Evolutionary conservation across 2,113 vertebrate genomes (phyloP).

Genomic region (Petaurus breviceps): DNA sequence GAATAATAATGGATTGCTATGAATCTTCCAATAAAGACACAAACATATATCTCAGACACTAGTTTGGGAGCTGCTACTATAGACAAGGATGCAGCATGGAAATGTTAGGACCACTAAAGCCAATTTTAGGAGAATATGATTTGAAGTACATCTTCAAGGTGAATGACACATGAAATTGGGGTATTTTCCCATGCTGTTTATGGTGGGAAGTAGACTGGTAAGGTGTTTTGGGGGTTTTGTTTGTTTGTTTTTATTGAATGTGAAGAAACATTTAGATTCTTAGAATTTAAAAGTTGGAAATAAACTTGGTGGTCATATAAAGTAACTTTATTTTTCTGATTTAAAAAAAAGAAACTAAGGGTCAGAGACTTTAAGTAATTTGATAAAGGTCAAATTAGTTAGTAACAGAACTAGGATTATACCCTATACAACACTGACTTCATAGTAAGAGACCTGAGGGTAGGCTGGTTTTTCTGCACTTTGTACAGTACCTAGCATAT

Average conservation of each 20-base stretch:
- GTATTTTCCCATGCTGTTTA: constrained; percentile 50
- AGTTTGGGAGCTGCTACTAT: constrained; percentile 61
- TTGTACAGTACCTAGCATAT: neutral
- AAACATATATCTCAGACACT: constrained; percentile 72
- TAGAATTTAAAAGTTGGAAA: constrained; percentile 38
- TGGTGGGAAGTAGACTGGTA: constrained; percentile 52
- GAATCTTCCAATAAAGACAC: constrained; percentile 70
- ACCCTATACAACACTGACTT: neutral
- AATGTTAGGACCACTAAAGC: constrained; percentile 54
- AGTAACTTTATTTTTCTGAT: neutral
- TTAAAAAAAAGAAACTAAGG: neutral
- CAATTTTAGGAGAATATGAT: constrained; percentile 59
- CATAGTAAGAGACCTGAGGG: neutral
- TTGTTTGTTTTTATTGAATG: constrained; percentile 53
- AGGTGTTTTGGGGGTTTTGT: neutral
- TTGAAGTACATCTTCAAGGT: constrained; percentile 61
- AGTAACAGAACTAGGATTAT: neutral
- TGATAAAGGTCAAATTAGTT: neutral
- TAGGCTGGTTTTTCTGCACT: neutral
- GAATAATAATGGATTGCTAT: constrained; percentile 61
- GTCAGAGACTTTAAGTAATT: neutral
- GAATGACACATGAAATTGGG: constrained; percentile 54
- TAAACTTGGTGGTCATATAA: constrained; percentile 5
- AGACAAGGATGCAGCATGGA: constrained; percentile 65
- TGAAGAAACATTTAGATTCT: constrained; percentile 48